Base-by-base conservation (phyloP, 2,888 invertebrate genomes). In the Tetrapedia diversipes region DNA sequence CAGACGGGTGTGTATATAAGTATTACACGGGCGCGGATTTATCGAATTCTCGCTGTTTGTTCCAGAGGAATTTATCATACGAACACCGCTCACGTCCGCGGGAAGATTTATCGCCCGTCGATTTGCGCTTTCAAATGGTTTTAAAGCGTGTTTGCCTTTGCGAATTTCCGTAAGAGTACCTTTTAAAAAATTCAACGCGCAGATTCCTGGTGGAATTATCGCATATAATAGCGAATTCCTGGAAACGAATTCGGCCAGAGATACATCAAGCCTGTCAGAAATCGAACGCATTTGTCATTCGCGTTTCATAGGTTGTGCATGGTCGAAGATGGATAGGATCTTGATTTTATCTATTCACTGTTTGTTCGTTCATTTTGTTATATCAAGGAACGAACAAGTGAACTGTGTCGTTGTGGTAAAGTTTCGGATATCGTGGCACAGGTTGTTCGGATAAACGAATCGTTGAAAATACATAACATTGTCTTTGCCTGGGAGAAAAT, bases 291-390 rank as follows among this genome's bases (percentile, higher is more conserved):
- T 51, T 64, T 32, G 29, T 59, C 34, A 47, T 51, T 29, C 59
- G 7, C 14, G 37, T 19, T 16, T 70, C 32, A 29, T 43, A 19
- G 14, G 47, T 77, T 11, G 41, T 39, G 41, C 61, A 22, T 37
- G 24, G 22, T 8, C 24, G 59, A 57, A 49, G 63, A 37, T 41
- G 4, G 29, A 39, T 41, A 27, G 60, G 43, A 53, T 49, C 64
- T 60, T 37, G 37, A 71, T 67, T 67, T 53, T 41, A 19, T 47
- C 11, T 39, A 49, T 60, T 43, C 54, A 53, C 68, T 77, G 72
- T 73, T 79, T 68, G 68, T 64, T 64, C 45, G 59, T 53, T 56
- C 68, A 73, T 68, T 65, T n/a, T n/a, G n/a, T n/a, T n/a, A n/a
- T n/a, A n/a, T n/a, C n/a, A n/a, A n/a, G n/a, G n/a, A n/a, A n/a